Conservation (phyloP, 2,888 invertebrate genomes). For the Lapara coniferarum region DNA sequence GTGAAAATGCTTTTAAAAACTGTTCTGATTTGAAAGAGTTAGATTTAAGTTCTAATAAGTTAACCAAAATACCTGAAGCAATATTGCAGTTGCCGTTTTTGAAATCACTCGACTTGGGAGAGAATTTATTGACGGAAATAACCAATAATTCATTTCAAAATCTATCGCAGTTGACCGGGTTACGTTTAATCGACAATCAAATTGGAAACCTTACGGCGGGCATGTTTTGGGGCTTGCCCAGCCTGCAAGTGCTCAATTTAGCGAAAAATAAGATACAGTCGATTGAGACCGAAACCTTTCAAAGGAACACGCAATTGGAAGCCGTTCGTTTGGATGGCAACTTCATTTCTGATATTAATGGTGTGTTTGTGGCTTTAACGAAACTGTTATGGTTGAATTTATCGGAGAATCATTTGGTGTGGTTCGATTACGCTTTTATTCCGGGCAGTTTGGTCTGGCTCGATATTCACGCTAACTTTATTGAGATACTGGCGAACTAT, state of each 20-base stretch:
- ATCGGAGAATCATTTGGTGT: slow-evolving; percentile 94
- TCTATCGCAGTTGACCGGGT: slow-evolving; percentile 92
- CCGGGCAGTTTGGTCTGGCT: slow-evolving; percentile 94
- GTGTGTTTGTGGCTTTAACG: slow-evolving; percentile 92
- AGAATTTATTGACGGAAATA: slow-evolving; percentile 93
- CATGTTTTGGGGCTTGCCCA: slow-evolving; percentile 93
- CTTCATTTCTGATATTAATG: slow-evolving; percentile 94
- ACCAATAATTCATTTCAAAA: slow-evolving; percentile 93
- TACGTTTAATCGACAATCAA: slow-evolving; percentile 95
- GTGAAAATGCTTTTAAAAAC: slow-evolving; percentile 92
- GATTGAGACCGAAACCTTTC: slow-evolving; percentile 93
- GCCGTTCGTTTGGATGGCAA: slow-evolving; percentile 95
- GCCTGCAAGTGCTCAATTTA: slow-evolving; percentile 92
- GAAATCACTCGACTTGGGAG: slow-evolving; percentile 95
- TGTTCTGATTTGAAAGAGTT: slow-evolving; percentile 94
- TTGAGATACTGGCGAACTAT: slow-evolving; percentile 93
- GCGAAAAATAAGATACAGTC: slow-evolving; percentile 95
- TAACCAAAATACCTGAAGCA: slow-evolving; percentile 92
- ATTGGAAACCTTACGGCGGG: slow-evolving; percentile 93
- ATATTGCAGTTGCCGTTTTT: slow-evolving; percentile 91
- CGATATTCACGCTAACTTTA: slow-evolving; percentile 94
- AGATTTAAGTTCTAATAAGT: slow-evolving; percentile 93
- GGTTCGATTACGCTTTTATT: slow-evolving; percentile 96
- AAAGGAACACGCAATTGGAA: slow-evolving; percentile 91
- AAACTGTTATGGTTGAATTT: slow-evolving; percentile 94